These are phyloP conservation scores for Enoplosus armatus DNA, from an alignment of 2,797 vertebrate species.

Conservation along the genomic window DNA sequence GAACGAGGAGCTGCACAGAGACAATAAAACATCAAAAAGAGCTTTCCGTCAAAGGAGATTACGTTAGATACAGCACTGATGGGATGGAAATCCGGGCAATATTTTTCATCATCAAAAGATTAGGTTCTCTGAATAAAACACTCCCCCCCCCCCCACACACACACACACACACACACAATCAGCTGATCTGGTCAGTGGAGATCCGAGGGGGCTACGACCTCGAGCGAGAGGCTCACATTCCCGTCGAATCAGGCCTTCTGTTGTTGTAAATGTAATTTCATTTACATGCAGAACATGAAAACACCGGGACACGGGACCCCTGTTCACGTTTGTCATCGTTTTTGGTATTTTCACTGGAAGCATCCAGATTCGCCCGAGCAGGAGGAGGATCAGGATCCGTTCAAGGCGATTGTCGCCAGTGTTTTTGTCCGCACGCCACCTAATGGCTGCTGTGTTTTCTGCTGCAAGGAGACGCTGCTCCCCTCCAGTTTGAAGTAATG, in stretches of 20 bases:
- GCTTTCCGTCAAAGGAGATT: slow-evolving; percentile 54
- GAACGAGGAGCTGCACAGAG: slow-evolving; percentile 16
- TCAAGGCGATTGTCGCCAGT: no score
- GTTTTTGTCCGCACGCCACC: no score
- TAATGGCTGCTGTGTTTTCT: no score
- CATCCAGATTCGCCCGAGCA: no score
- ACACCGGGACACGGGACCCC: neutral
- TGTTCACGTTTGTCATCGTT: neutral
- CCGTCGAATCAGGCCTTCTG: neutral
- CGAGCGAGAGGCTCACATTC: neutral
- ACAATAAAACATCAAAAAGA: slow-evolving; percentile 63
- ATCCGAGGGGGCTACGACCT: no score
- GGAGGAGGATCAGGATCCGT: no score
- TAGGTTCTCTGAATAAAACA: slow-evolving; percentile 55
- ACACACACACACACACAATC: slow-evolving; percentile 4
- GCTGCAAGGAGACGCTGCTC: no score
- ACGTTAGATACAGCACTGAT: slow-evolving; percentile 55
- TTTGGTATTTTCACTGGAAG: no score
- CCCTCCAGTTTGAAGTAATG: no score
- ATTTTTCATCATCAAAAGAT: slow-evolving; percentile 72
- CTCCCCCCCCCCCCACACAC: neutral
- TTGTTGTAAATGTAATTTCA: neutral
- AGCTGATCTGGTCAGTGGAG: neutral
- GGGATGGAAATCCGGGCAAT: slow-evolving; percentile 48
- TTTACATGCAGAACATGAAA: neutral